phyloP scores from a whole-genome alignment of 2,113 vertebrate genomes.

The Trachemys scripta region DNA sequence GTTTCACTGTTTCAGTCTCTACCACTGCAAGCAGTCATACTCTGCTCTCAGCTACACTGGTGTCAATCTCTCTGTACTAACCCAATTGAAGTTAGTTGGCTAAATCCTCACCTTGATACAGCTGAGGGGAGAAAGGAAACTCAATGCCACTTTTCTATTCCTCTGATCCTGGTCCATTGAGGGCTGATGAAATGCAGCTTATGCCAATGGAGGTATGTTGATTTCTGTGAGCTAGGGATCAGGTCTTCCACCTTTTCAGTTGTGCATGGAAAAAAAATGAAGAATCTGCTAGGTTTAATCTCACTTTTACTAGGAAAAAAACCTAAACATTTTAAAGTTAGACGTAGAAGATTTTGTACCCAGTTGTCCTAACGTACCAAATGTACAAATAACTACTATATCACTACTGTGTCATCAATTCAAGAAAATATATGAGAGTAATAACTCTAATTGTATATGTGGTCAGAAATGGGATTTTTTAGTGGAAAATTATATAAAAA shows the following conservation, averaged over 20 bases:
- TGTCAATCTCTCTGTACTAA: neutral
- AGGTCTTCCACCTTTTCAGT: neutral
- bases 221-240: no score
- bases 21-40: no score
- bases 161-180: neutral
- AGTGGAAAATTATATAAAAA: no score
- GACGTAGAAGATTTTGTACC: neutral
- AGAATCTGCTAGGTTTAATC: neutral
- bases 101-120: neutral
- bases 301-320: neutral
- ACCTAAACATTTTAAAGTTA: neutral
- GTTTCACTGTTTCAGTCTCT: neutral
- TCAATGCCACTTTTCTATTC: neutral
- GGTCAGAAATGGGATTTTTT: no score
- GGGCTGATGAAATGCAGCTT: neutral
- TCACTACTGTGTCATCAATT: neutral
- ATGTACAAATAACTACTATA: neutral
- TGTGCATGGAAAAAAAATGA: neutral
- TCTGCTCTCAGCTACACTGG: neutral
- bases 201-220: neutral
- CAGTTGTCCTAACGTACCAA: neutral
- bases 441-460: neutral
- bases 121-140: neutral
- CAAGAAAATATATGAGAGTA: neutral
- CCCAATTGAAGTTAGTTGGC: neutral